Base-by-base conservation (phyloP, 2,888 invertebrate species). In the Agriopis marginaria region DNA sequence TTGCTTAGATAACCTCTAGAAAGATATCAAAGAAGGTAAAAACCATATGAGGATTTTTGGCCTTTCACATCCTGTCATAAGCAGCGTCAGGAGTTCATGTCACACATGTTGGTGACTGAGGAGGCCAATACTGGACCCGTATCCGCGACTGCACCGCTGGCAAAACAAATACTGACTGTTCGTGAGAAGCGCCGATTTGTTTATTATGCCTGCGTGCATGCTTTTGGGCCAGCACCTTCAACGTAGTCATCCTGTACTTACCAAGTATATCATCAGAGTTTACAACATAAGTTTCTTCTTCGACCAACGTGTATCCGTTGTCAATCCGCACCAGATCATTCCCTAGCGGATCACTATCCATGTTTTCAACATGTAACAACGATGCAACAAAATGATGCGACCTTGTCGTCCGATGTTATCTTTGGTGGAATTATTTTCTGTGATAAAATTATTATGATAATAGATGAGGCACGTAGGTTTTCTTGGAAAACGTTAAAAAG, bases 321-420 rank as follows among this genome's bases (percentile, higher is more conserved):
- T 92, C 91, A 66, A 93, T 75, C 67, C 92, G 86, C 65, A 92
- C 90, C 68, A 94, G 82, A 73, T 96, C 96, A 82, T 95, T 95
- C 54, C 95, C 95, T 82, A 96, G 94, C 82, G 96, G 96, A 72
- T 95, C 94, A 74, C 89, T 93, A 84, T 96, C 95, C 95, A 95
- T 96, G 73, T 53, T 85, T 78, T 45, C 12, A 17, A 32, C 32
- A 32, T 32, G 32, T 12, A 17, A 39, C 9, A 14, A 42, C 6
- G 17, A 42, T 42, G 40, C 42, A 17, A 42, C 14, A 7, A 56
- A 14, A 42, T 17, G 42, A 55, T 55, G 40, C 9, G 12, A 56
- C 42, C 42, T 23, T 32, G 11, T 55, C 55, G 39, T 54, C 40
- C 4, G 8, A 40, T 54, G 17, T 54, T 12, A 39, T 12, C n/a